Evolutionary conservation across 2,888 invertebrate species (phyloP), one percentile per base, ranked within the genome.

Genomic region (Stegophylla sp.): DNA sequence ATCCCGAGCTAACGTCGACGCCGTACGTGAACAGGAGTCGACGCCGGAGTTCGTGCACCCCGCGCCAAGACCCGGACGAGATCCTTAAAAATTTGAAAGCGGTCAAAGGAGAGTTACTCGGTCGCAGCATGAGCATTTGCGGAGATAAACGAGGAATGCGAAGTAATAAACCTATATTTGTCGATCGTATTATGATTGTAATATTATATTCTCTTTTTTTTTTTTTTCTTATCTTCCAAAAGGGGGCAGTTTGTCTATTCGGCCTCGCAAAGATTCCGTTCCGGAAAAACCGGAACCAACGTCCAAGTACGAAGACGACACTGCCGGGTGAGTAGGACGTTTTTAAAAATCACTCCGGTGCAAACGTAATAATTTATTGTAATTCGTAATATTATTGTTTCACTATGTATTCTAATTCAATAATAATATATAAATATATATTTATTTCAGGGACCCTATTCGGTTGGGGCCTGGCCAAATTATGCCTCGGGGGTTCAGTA

Each of bases 51-150:
- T 94, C 94, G 82, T 92, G 93, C 86, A 92, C 92, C 63, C 91
- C 93, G 61, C 85, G 88, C 83, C 91, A 93, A 84, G 94, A 94
- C 87, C 94, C 94, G 1, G 94, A 94, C 86, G 94, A 94, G 87
- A 93, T 94, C 85, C 87, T 94, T 83, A 92, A 93, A 84, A 92
- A 92, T 43, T 87, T 94, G 84, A 94, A 94, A 85, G 92, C 92
- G 82, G 94, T 94, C 83, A 92, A 93, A 86, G 94, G 93, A 73
- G 94, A 94, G 86, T 82, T 85, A 48, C 89, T 94, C 64, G 93
- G 93, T 77, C 90, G 94, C 82, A 93, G 94, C 77, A 92, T 94
- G 90, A 94, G 94, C 85, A 89, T 94, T 84, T 91, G 92, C 83
- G 91, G 91, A 74, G 86, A 86, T 43, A 87, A 88, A 41, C 89